Percentiles rank a stretch among this genome's conserved stretches.
Evolutionary conservation across 2,888 invertebrate genomes (phyloP).

Genomic region (Chorisops tibialis): DNA sequence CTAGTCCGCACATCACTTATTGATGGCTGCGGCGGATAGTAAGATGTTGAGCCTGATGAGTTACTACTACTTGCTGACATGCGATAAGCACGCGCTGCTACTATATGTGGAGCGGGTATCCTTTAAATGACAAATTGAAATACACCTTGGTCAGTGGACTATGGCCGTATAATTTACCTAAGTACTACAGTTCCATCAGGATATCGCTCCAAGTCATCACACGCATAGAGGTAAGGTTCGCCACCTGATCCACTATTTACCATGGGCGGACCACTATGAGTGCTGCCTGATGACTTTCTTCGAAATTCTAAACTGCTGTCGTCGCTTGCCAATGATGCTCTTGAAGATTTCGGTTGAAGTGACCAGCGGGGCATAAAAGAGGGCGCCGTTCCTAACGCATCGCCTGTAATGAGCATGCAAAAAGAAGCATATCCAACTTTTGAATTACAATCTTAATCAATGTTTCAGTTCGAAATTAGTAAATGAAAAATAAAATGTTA

Average conservation of each 20-base stretch:
- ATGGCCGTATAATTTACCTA: constrained; percentile 52
- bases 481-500: too few species aligned
- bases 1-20: constrained; percentile 27
- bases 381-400: constrained; percentile 21
- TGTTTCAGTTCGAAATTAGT: too few species aligned
- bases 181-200: constrained; percentile 61
- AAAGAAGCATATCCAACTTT: too few species aligned
- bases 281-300: constrained; percentile 50
- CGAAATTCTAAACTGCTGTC: constrained; percentile 47
- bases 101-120: constrained; percentile 59
- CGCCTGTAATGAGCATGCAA: constrained; percentile 24
- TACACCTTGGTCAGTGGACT: background rate
- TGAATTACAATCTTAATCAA: too few species aligned
- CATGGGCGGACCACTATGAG: constrained; percentile 37
- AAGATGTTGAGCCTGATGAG: constrained; percentile 26
- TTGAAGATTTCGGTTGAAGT: constrained; percentile 47
- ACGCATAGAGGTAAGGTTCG: constrained; percentile 42
- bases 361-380: constrained; percentile 31
- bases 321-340: constrained; percentile 54
- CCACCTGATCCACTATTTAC: constrained; percentile 20
- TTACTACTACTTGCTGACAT: constrained; percentile 46
- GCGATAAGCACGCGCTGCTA: constrained; percentile 57
- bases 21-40: constrained; percentile 31
- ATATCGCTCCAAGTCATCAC: constrained; percentile 55
- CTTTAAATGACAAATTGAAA: constrained; percentile 41